Evolutionary conservation across 1,140 invertebrate genomes (phyloP).

Genomic region (Drosophila paulistorum): DNA sequence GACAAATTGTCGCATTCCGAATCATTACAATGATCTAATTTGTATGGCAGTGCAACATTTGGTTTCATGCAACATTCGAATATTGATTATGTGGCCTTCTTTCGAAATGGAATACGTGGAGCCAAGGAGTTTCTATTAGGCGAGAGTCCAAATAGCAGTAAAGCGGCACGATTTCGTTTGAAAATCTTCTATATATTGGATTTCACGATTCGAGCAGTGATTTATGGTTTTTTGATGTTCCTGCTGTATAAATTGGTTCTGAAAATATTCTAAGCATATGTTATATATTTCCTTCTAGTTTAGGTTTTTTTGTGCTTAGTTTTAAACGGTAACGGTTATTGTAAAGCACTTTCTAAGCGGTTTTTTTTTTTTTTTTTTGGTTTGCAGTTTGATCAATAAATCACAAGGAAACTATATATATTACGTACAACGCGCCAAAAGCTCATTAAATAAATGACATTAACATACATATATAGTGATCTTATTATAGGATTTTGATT

Average conservation of each 20-base stretch:
- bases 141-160: slow-evolving; percentile 84
- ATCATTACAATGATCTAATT: background rate
- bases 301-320: background rate
- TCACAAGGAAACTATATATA: too few relatives aligned
- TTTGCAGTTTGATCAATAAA: too few relatives aligned
- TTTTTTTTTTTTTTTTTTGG: too few relatives aligned
- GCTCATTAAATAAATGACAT: too few relatives aligned
- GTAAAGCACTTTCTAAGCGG: too few relatives aligned
- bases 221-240: slow-evolving; percentile 50
- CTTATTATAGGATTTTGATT: too few relatives aligned
- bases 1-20: too few relatives aligned
- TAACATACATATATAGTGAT: too few relatives aligned
- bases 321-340: background rate
- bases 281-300: slow-evolving; percentile 16
- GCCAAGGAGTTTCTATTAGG: slow-evolving; percentile 85
- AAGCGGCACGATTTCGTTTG: slow-evolving; percentile 51
- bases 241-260: slow-evolving; percentile 45
- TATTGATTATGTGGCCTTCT: slow-evolving; percentile 83
- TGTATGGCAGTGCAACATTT: slow-evolving; percentile 44
- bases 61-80: slow-evolving; percentile 82
- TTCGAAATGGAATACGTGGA: slow-evolving; percentile 84
- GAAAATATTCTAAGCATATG: background rate
- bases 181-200: slow-evolving; percentile 65
- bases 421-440: too few relatives aligned
- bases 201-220: slow-evolving; percentile 47